Evolutionary conservation across 2,888 invertebrate genomes (phyloP).

Genomic region (Microctonus aethiopoides): DNA sequence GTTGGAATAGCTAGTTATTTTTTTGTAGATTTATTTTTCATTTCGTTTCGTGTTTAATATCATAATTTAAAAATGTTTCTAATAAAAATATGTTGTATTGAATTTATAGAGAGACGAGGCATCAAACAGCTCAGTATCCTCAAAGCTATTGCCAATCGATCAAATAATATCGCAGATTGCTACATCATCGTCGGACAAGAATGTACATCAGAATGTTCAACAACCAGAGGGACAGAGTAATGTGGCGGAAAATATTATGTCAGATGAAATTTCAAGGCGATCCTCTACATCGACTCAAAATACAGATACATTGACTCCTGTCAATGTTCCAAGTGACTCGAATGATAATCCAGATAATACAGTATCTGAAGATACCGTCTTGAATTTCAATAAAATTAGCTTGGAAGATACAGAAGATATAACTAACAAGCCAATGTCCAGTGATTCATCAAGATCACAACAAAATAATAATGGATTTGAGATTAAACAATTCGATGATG

Average conservation of each 20-base stretch:
- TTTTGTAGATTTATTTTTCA: not conserved
- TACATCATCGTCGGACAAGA: conserved; percentile 52
- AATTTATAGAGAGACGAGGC: conserved; percentile 67
- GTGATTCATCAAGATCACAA: not conserved
- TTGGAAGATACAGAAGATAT: conserved; percentile 36
- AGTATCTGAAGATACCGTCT: conserved; percentile 45
- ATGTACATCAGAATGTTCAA: conserved; percentile 44
- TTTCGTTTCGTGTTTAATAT: conserved; percentile 24
- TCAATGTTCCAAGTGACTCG: conserved; percentile 56
- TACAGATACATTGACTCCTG: conserved; percentile 62
- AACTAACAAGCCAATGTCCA: conserved; percentile 1
- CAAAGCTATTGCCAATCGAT: conserved; percentile 63
- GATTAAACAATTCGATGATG: conserved; percentile 28
- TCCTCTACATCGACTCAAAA: conserved; percentile 64
- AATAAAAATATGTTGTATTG: not conserved
- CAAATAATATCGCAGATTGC: conserved; percentile 65
- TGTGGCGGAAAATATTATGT: conserved; percentile 40
- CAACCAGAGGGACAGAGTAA: conserved; percentile 48
- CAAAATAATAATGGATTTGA: conserved; percentile 24
- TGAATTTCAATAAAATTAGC: conserved; percentile 42
- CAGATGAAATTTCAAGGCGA: conserved; percentile 59
- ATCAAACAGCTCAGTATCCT: conserved; percentile 62
- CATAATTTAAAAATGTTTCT: conserved; percentile 18
- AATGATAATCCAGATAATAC: conserved; percentile 53
- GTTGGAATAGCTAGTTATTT: not conserved